A percentile compares a stretch with the other conserved stretches of the same genome.
These are phyloP conservation scores for Protonemura montana DNA, from an alignment of 2,888 invertebrate genomes.

Conservation along the genomic window DNA sequence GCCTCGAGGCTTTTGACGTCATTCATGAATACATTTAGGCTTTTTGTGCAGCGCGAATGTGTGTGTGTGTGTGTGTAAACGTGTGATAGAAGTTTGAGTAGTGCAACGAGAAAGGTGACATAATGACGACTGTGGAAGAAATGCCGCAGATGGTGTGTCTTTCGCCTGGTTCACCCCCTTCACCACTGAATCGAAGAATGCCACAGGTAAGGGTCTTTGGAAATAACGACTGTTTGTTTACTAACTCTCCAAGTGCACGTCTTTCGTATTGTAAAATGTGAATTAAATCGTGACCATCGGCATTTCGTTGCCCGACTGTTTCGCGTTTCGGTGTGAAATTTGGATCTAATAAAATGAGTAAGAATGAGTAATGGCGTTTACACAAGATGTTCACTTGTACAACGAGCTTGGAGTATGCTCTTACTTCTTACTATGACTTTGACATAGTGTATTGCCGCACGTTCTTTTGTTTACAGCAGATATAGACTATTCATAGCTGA, in stretches of 20 bases:
- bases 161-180: conserved; percentile 59
- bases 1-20: background rate
- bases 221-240: background rate
- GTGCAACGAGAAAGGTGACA: conserved; percentile 1
- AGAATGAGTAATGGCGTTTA: background rate
- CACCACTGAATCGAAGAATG: conserved; percentile 43
- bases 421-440: too few species aligned
- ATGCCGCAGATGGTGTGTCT: conserved; percentile 64
- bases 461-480: background rate
- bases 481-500: background rate
- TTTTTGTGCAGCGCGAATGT: background rate
- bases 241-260: conserved; percentile 38
- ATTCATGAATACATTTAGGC: background rate
- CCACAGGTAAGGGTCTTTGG: conserved; percentile 44
- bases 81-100: background rate
- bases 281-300: conserved; percentile 30
- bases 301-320: background rate
- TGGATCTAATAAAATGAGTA: background rate
- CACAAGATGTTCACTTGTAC: background rate
- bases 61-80: background rate
- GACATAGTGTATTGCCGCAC: background rate
- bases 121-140: conserved; percentile 60
- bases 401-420: background rate
- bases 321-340: conserved; percentile 21
- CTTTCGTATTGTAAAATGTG: conserved; percentile 24